Base-by-base conservation (phyloP, 2,113 vertebrate genomes). In the Lepisosteus oculatus region DNA sequence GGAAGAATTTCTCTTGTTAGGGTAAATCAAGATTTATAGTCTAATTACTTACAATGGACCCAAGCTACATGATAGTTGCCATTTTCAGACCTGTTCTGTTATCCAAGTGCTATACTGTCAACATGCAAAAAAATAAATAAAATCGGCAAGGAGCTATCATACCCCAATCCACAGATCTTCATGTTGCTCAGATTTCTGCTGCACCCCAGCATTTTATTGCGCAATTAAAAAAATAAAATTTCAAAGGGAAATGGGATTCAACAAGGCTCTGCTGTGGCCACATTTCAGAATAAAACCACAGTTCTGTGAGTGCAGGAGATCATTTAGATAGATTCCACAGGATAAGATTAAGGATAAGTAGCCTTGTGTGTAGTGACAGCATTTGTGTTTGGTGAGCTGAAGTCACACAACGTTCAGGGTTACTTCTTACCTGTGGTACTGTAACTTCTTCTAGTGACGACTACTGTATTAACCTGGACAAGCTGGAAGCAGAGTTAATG, bases 1-100 rank as follows among this genome's bases (percentile, higher is more conserved):
- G 65, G 65, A 63, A 13, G 43, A 69, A 69, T 61, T 74, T 65
- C 66, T 72, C 75, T 73, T 43, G 42, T 69, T 68, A 8, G 64
- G 59, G n/a, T 47, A 29, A 74, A 76, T 77, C 74, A 74, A 72
- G 70, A 76, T 69, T 57, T 45, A 47, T 44, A 44, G 59, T 65
- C 64, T 77, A 77, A 75, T 81, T 65, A 76, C 64, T 78, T 62
- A 61, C 72, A 9, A 42, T 70, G 67, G 73, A 70, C 65, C 17
- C 43, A 17, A 68, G 68, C 75, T 68, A 67, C 59, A 15, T 54
- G 55, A 47, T 69, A 63, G 65, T 41, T 9, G 72, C 42, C 5
- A 13, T 13, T 59, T 65, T 65, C 9, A 42, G 12, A 65, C 9
- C 2, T 12, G 8, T 41, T 15, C 42, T 12, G 29, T 43, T 43